Evolutionary conservation across 2,797 vertebrate genomes (phyloP), one percentile per base, ranked within the genome.

Genomic region (Arnoldichthys spilopterus): DNA sequence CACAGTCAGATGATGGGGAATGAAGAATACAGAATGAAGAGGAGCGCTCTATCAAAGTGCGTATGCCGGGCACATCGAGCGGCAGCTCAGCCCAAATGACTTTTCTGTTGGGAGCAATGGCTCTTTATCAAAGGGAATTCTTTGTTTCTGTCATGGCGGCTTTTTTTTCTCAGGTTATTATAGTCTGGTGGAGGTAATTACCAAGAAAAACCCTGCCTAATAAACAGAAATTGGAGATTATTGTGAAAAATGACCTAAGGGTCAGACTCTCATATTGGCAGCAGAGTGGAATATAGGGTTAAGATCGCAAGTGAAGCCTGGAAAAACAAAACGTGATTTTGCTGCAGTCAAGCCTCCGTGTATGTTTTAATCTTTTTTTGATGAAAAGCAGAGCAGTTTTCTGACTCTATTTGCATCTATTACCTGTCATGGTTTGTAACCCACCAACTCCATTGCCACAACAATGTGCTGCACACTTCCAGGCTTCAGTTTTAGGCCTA

Each of bases 21-120:
- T 34, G 91, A 93, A 81, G 89, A 91, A 74, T 72, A 54, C 2
- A 87, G 90, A 30, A 59, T 80, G 86, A 88, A 86, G 79, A 89
- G 74, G 81, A 92, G 91, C 54, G 87, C 91, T 72, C 86, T 92
- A 83, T 78, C 84, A 82, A 88, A 91, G 91, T 92, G 81, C 70
- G 84, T 81, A 64, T 76, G 40, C 67, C 78, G 72, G 56, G 66
- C 61, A 72, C 26, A 61, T 24, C 24, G 2, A 37, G 40, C 63
- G 49, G 43, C 11, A 43, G 34, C 61, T 74, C 51, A 45, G 56
- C 58, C 73, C 56, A 47, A 68, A 74, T 70, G 26, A 74, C 66
- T 70, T 82, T 74, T 74, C 62, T 69, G n/a, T 78, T 16, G 15
- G 34, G 58, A 47, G 37, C 66, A 75, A 69, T 53, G 49, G 58